Evolutionary conservation across 2,888 invertebrate species (phyloP).

Genomic region (Drosophila borborema): DNA sequence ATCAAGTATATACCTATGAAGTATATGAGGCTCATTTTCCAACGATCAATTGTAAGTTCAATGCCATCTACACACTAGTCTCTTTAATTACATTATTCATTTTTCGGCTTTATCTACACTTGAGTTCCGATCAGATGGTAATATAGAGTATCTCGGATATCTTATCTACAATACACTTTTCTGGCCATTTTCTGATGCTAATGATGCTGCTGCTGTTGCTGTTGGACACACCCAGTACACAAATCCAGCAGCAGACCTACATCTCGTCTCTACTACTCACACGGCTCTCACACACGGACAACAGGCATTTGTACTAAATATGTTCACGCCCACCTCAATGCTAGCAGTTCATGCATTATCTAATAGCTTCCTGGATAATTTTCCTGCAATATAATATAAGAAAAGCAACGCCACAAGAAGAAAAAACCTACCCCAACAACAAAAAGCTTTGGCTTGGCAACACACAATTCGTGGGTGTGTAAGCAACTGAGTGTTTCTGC

Average conservation of each 20-base stretch:
- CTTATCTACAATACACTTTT: neutral
- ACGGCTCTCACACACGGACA: neutral
- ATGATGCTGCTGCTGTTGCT: neutral
- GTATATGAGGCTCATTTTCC: too few species aligned
- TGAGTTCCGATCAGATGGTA: neutral
- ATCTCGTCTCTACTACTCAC: neutral
- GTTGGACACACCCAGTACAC: conserved; percentile 25
- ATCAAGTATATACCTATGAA: too few species aligned
- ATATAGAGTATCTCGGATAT: too few species aligned
- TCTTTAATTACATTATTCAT: neutral
- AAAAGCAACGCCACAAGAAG: conserved; percentile 29
- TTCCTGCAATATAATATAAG: conserved; percentile 35
- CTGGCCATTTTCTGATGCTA: neutral
- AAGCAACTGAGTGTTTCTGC: neutral
- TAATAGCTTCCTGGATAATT: conserved; percentile 69
- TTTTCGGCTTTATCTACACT: neutral
- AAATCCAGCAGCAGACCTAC: conserved; percentile 1
- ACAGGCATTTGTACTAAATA: conserved; percentile 6
- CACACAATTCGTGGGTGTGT: conserved; percentile 29
- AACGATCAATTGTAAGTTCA: too few species aligned
- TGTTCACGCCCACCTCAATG: conserved; percentile 12
- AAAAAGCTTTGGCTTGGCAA: conserved; percentile 59
- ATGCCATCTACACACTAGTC: too few species aligned
- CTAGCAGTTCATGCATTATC: conserved; percentile 61
- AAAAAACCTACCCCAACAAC: conserved; percentile 78